Evolutionary conservation across 2,888 invertebrate species (phyloP), one percentile per base, ranked within the genome.

Genomic region (Quadriops clusia): DNA sequence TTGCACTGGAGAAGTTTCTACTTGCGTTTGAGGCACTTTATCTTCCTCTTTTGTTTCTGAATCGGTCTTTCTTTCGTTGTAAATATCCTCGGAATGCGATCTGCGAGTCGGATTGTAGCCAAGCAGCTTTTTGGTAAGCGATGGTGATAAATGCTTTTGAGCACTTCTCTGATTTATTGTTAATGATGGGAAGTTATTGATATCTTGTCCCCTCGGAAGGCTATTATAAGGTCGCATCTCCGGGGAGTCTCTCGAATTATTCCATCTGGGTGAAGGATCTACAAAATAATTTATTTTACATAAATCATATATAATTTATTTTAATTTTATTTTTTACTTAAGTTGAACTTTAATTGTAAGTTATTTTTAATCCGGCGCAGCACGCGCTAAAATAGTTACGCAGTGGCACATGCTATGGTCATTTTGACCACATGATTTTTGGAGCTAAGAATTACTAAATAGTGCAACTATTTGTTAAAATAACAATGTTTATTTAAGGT

Each of bases 171-270:
- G 52, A 33, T 57, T 53, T 4, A 50, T 34, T 24, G 45, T 45
- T 28, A 61, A 42, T 6, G 58, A 53, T n/a, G 60, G 60, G 39
- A 58, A 60, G 39, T 52, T 53, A 39, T 47, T 55, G 38, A 63
- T 61, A 41, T 66, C 64, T 41, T 64, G 70, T 16, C 66, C 65
- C 28, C 71, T 60, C 10, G 73, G 74, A 16, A 76, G 53, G 47
- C 74, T 75, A 42, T 68, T 68, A 52, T 72, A 68, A 32, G 72
- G 60, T 40, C 70, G 60, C 49, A 70, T 56, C 53, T 73, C 65
- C 17, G 70, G 62, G 2, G 69, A 67, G 36, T 63, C 64, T 36
- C 70, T 60, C 7, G 64, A 48, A 4, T 63, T 58, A 17, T 61
- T 61, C 70, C 71, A 65, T 46, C 68, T 55, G 7, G 65, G 62